Evolutionary conservation across 2,113 vertebrate genomes (phyloP).

Genomic region (Myocastor coypus): DNA sequence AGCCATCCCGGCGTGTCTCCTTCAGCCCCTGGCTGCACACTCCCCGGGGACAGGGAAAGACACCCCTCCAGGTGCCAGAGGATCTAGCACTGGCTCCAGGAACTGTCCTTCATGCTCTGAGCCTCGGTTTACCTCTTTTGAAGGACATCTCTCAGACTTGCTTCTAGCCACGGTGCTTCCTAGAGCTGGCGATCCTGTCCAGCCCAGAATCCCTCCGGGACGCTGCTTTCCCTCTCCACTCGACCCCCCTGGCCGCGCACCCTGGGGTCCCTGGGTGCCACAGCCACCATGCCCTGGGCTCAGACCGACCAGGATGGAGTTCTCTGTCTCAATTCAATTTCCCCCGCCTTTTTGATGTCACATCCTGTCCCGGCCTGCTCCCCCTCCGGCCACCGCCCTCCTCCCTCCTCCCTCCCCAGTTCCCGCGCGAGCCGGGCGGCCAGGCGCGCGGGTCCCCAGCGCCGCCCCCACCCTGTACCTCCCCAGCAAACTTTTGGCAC

Average conservation of each 20-base stretch:
- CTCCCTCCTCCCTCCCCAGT: constrained; percentile 65
- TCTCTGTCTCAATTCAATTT: constrained; percentile 87
- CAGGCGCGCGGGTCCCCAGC: neutral
- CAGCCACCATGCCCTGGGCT: rapidly evolving
- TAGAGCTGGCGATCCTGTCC: neutral
- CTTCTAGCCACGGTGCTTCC: rapidly evolving
- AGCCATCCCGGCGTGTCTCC: rapidly evolving
- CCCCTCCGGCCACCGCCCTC: constrained; percentile 81
- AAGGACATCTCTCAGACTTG: neutral
- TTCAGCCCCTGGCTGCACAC: neutral
- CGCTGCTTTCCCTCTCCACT: neutral
- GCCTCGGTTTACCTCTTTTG: neutral
- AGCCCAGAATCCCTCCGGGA: rapidly evolving
- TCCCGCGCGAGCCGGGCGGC: neutral
- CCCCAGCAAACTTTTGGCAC: constrained; percentile 91
- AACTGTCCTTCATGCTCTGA: rapidly evolving
- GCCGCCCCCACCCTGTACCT: constrained; percentile 49
- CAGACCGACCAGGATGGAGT: neutral
- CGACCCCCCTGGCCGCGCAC: too few relatives aligned
- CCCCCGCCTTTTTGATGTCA: constrained; percentile 91
- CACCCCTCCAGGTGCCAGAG: rapidly evolving
- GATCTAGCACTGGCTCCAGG: rapidly evolving
- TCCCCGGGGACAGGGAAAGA: neutral
- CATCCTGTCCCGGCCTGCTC: constrained; percentile 89
- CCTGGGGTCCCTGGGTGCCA: rapidly evolving